phyloP scores from a whole-genome alignment of 30 jellyfish, hydroid and myxozoan genomes.

The Cassiopea andromeda region DNA sequence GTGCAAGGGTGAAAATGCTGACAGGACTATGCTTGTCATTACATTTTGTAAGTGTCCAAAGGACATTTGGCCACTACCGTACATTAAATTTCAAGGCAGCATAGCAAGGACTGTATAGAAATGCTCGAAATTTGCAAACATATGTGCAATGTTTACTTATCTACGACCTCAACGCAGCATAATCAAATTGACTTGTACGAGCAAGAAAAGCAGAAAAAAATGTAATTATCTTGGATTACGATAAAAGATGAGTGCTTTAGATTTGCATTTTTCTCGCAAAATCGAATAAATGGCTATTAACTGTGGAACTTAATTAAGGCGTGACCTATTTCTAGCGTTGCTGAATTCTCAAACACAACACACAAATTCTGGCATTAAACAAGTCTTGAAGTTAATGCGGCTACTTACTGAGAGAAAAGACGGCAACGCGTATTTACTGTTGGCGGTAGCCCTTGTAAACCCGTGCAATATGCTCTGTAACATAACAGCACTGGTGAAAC shows the following conservation, averaged over 20 bases:
- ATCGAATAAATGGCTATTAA: neutral
- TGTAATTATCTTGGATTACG: slow-evolving; percentile 2
- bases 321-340: neutral
- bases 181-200: neutral
- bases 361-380: neutral
- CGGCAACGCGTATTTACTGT: too few relatives aligned
- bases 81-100: too few relatives aligned
- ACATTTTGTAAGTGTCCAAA: too few relatives aligned
- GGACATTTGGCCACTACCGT: too few relatives aligned
- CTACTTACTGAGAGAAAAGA: too few relatives aligned
- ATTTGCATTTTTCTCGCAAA: neutral
- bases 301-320: neutral
- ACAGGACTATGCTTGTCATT: too few relatives aligned
- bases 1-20: too few relatives aligned
- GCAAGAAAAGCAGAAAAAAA: neutral
- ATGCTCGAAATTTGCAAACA: neutral
- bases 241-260: neutral
- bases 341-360: neutral
- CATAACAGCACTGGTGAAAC: too few relatives aligned
- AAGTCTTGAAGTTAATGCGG: too few relatives aligned
- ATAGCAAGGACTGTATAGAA: too few relatives aligned
- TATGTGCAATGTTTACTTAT: neutral
- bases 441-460: too few relatives aligned
- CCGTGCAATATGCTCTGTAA: too few relatives aligned
- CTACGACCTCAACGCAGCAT: neutral